Percentiles rank a stretch among this genome's conserved stretches.
phyloP scores from a whole-genome alignment of 92 coral and sea anemone species.

The Desmophyllum pertusum region DNA sequence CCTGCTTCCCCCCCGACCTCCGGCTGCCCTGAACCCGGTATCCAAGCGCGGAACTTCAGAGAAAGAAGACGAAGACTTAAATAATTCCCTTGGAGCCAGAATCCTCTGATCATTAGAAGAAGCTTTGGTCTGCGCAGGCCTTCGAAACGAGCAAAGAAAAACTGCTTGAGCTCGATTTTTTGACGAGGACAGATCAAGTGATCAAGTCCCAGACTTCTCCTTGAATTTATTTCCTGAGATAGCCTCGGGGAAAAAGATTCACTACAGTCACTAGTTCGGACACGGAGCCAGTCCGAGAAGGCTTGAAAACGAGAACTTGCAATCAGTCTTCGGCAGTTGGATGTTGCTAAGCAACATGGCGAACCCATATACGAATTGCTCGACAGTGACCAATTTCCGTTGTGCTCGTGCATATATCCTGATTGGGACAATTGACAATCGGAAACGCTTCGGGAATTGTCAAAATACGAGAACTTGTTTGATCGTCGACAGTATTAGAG shows the following conservation, averaged over 20 bases:
- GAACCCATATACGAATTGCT: too few species aligned
- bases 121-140: slow-evolving; percentile 88
- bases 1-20: slow-evolving; percentile 78
- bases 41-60: slow-evolving; percentile 89
- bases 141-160: slow-evolving; percentile 84
- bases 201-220: background rate
- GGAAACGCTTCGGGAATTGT: background rate
- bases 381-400: background rate
- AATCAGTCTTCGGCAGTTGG: background rate
- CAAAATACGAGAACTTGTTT: background rate
- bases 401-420: background rate
- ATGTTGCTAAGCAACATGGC: background rate
- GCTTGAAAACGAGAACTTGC: background rate
- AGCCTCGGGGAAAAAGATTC: background rate
- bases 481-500: background rate
- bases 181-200: slow-evolving; percentile 26
- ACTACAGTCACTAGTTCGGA: background rate
- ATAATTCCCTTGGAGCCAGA: slow-evolving; percentile 52
- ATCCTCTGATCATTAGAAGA: slow-evolving; percentile 74
- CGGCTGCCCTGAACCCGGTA: slow-evolving; percentile 84
- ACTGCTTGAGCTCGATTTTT: slow-evolving; percentile 77
- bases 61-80: slow-evolving; percentile 46
- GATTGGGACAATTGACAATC: too few species aligned
- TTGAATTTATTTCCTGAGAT: background rate
- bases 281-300: background rate